Evolutionary conservation across 1,140 invertebrate species (phyloP).

Genomic region (Amphibalanus amphitrite): DNA sequence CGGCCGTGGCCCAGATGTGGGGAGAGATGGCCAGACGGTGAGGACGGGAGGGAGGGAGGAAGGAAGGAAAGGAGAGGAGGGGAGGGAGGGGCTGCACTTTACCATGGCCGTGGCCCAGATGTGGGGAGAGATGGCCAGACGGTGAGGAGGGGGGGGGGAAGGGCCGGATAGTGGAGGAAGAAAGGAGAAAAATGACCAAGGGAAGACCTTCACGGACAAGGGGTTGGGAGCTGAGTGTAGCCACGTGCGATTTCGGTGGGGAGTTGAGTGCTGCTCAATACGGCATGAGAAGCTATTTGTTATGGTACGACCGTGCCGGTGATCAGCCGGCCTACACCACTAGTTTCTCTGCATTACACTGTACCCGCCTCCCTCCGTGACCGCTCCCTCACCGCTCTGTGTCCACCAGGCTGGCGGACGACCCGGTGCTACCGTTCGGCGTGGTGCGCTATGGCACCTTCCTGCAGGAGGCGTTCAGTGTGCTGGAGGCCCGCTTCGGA

Average conservation of each 20-base stretch:
- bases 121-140: background rate
- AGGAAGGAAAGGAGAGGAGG: no score
- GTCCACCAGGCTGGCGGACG: background rate
- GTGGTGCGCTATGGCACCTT: background rate
- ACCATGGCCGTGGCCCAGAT: background rate
- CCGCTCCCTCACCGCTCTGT: background rate
- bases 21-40: conserved; percentile 14
- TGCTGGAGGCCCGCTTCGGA: background rate
- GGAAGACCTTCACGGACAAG: no score
- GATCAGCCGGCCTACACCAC: background rate
- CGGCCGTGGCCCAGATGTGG: conserved; percentile 18
- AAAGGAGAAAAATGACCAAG: no score
- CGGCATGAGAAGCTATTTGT: background rate
- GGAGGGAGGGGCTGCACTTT: no score
- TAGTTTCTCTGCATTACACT: background rate
- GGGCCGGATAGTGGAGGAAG: no score
- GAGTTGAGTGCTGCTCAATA: no score
- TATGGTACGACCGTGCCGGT: background rate
- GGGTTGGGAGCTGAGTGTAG: no score
- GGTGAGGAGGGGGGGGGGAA: background rate
- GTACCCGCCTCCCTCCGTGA: background rate
- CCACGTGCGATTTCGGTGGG: no score
- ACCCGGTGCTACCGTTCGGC: background rate
- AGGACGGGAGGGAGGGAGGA: background rate
- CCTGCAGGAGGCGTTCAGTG: background rate